Percentiles rank a stretch among this genome's conserved stretches.
phyloP scores from a whole-genome alignment of 2,113 vertebrate species.

The Osmerus mordax region DNA sequence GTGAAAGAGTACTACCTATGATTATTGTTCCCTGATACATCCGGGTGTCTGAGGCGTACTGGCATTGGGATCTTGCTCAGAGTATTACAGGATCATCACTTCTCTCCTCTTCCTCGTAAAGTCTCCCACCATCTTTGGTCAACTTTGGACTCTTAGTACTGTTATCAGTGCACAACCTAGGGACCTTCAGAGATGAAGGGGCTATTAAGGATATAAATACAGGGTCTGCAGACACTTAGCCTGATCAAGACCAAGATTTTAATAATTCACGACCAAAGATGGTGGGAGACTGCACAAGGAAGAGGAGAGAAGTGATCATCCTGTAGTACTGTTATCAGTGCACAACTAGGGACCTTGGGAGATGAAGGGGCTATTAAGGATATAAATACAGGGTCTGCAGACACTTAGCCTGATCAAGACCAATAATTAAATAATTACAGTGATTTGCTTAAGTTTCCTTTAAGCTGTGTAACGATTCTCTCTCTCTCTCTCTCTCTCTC shows the following conservation, averaged over 20 bases:
- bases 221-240: conserved; percentile 62
- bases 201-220: conserved; percentile 67
- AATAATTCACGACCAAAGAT: conserved; percentile 8
- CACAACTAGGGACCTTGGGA: conserved; percentile 47
- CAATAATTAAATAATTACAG: conserved; percentile 69
- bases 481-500: too few species aligned
- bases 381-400: conserved; percentile 61
- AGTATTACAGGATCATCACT: not conserved
- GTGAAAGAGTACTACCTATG: too few species aligned
- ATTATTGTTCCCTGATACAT: too few species aligned
- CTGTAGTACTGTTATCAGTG: conserved; percentile 43
- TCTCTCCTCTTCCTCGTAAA: conserved; percentile 10
- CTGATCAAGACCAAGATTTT: conserved; percentile 61
- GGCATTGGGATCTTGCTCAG: too few species aligned
- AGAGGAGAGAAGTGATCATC: conserved; percentile 8
- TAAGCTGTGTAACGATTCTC: conserved; percentile 62
- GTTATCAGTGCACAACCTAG: conserved; percentile 49
- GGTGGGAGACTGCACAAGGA: not conserved
- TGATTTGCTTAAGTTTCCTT: conserved; percentile 70
- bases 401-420: conserved; percentile 68
- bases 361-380: conserved; percentile 62
- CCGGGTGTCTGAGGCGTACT: too few species aligned
- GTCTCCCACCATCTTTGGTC: conserved; percentile 9
- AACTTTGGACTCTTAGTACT: conserved; percentile 10
- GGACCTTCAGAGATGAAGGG: conserved; percentile 58